phyloP scores from a whole-genome alignment of 2,113 vertebrate species.

The Macroglossus sobrinus region DNA sequence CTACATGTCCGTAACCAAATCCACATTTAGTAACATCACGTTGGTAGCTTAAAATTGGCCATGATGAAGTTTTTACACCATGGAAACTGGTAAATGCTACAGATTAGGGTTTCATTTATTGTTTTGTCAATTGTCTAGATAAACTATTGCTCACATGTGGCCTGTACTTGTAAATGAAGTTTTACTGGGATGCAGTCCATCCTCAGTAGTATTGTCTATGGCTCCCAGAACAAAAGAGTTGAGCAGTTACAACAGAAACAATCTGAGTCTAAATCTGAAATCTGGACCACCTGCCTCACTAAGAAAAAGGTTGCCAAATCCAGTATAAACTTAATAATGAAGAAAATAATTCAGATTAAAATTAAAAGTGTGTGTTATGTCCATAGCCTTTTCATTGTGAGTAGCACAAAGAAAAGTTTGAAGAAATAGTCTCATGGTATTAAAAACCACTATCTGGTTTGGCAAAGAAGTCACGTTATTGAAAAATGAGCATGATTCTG shows the following conservation, averaged over 20 bases:
- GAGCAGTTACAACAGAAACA: neutral
- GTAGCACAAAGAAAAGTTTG: neutral
- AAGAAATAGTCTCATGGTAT: neutral
- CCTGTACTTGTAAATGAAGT: neutral
- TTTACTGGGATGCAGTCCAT: neutral
- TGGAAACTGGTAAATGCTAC: neutral
- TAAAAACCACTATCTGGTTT: neutral
- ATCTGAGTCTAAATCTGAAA: neutral
- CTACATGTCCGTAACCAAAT: neutral
- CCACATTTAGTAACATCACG: neutral
- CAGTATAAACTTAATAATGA: neutral
- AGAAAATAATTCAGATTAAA: neutral
- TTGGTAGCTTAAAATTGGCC: neutral
- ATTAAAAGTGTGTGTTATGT: neutral
- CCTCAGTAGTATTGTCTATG: neutral
- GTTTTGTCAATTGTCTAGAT: neutral
- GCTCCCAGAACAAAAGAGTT: neutral
- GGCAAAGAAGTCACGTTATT: neutral
- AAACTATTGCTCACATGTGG: neutral
- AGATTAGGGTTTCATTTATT: neutral
- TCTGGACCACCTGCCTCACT: neutral
- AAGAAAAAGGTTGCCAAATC: neutral
- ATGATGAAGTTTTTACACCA: neutral
- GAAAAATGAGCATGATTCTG: neutral
- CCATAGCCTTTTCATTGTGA: neutral